A percentile compares a stretch with the other conserved stretches of the same genome.
phyloP scores from a whole-genome alignment of 1,140 invertebrate species.

The Drosophila arawakana region DNA sequence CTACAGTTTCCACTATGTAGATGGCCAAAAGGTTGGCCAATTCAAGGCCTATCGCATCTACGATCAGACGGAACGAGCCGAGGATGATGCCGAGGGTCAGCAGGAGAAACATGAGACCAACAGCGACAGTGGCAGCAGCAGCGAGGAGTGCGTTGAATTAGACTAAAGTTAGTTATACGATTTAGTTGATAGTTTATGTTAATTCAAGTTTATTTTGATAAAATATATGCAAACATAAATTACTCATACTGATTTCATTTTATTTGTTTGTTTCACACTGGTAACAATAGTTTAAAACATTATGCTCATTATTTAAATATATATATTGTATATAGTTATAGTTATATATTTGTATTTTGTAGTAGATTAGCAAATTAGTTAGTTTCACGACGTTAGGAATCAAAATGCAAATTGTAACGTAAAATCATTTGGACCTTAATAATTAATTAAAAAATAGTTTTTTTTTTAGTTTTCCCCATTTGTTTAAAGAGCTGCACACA shows the following conservation, averaged over 20 bases:
- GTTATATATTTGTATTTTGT: constrained; percentile 17
- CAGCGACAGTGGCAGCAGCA: constrained; percentile 19
- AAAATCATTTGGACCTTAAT: constrained; percentile 29
- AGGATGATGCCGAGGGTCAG: background rate
- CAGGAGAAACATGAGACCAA: constrained; percentile 5
- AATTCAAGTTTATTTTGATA: constrained; percentile 51
- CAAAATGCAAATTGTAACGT: constrained; percentile 45
- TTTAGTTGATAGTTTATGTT: constrained; percentile 1
- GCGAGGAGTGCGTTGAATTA: constrained; percentile 14
- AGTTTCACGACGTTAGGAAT: constrained; percentile 40
- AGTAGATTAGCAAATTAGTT: constrained; percentile 31
- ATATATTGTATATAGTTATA: constrained; percentile 5
- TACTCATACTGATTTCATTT: constrained; percentile 17
- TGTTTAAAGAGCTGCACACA: constrained; percentile 12
- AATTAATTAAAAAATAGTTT: constrained; percentile 28
- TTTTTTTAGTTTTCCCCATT: background rate
- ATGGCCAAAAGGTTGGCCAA: constrained; percentile 86
- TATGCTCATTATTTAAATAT: constrained; percentile 18
- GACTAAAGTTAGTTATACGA: constrained; percentile 3
- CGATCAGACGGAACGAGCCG: constrained; percentile 16
- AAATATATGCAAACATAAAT: constrained; percentile 68
- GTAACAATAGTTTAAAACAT: constrained; percentile 68
- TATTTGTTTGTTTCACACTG: constrained; percentile 52
- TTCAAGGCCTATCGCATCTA: constrained; percentile 86
- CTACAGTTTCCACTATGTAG: constrained; percentile 87